Conservation (phyloP, 2,888 invertebrate species). For the Hypena proboscidalis region DNA sequence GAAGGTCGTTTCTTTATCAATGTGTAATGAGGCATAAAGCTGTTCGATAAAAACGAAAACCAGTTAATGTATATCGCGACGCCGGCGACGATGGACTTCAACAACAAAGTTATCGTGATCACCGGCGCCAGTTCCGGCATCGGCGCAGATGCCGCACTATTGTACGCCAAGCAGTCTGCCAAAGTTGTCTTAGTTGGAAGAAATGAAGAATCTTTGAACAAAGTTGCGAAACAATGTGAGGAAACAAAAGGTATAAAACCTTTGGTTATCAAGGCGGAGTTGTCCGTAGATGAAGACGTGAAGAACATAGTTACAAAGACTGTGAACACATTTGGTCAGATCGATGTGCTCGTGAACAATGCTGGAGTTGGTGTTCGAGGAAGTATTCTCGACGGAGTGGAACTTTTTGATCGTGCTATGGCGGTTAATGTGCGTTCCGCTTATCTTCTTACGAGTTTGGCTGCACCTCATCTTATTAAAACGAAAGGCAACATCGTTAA, state of each 20-base stretch:
- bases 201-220: conserved; percentile 87
- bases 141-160: conserved; percentile 88
- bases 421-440: conserved; percentile 92
- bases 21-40: conserved; percentile 16
- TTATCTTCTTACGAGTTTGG: conserved; percentile 92
- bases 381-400: conserved; percentile 91
- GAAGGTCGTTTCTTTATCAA: conserved; percentile 24
- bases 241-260: conserved; percentile 72
- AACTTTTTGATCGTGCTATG: conserved; percentile 93
- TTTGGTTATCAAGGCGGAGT: conserved; percentile 86
- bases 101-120: conserved; percentile 85
- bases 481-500: conserved; percentile 95
- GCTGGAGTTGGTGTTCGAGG: conserved; percentile 92
- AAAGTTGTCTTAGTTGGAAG: conserved; percentile 88
- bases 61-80: conserved; percentile 40
- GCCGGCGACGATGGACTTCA: conserved; percentile 80
- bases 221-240: conserved; percentile 86
- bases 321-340: conserved; percentile 86
- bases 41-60: conserved; percentile 19
- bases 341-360: conserved; percentile 93
- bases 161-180: conserved; percentile 88
- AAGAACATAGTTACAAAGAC: conserved; percentile 88
- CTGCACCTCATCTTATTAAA: conserved; percentile 91
- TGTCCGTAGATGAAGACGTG: conserved; percentile 88
- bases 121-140: conserved; percentile 91